phyloP scores from a whole-genome alignment of 2,113 vertebrate species.

The Bungarus multicinctus region DNA sequence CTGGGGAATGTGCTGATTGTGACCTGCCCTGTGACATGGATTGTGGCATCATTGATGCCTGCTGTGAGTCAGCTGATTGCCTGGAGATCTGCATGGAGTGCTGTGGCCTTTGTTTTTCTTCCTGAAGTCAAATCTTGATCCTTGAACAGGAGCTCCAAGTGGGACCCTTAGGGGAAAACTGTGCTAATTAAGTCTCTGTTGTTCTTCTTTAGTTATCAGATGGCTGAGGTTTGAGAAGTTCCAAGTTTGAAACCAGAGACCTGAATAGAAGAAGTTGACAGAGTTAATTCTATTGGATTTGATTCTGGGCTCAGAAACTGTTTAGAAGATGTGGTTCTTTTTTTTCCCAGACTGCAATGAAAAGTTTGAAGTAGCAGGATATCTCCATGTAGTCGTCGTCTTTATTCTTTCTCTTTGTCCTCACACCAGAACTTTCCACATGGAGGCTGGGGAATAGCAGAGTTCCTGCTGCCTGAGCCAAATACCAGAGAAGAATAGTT shows the following conservation, averaged over 20 bases:
- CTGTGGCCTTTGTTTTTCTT: constrained; percentile 98
- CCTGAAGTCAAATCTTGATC: constrained; percentile 71
- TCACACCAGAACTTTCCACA: accelerated
- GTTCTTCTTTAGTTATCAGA: not conserved
- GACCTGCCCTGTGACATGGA: constrained; percentile 98
- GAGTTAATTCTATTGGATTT: not conserved
- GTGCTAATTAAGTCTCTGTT: accelerated
- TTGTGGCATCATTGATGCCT: constrained; percentile 98
- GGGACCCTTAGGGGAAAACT: accelerated
- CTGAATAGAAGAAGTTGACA: not conserved
- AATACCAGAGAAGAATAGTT: constrained; percentile 29
- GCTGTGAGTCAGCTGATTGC: constrained; percentile 98
- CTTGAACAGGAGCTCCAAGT: not conserved
- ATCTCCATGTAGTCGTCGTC: not conserved
- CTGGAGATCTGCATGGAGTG: constrained; percentile 99
- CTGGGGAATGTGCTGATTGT: constrained; percentile 91
- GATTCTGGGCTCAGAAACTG: not conserved
- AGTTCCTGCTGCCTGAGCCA: constrained; percentile 63
- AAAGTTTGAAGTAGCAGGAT: not conserved
- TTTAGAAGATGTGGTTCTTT: not conserved
- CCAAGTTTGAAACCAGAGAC: not conserved
- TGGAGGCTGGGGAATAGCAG: constrained; percentile 2
- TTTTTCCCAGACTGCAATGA: not conserved
- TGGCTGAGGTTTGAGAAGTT: not conserved
- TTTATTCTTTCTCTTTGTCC: constrained; percentile 17